Conservation (phyloP, 2,888 invertebrate genomes). For the Mythimna albipuncta region DNA sequence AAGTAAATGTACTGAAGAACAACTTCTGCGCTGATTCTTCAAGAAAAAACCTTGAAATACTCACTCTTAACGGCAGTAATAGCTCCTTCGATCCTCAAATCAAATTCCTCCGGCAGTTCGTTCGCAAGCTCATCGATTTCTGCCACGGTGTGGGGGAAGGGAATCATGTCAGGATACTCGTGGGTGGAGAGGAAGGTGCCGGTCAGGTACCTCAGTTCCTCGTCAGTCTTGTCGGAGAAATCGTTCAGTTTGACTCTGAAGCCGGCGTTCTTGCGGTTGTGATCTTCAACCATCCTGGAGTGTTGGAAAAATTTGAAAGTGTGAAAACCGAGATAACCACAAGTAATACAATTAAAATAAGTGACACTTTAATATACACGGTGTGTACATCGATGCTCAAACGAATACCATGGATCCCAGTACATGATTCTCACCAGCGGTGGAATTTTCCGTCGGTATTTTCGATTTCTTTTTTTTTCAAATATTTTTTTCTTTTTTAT, state of each 20-base stretch:
- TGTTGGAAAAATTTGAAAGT: background rate
- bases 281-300: conserved; percentile 68
- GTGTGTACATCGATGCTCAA: too few relatives aligned
- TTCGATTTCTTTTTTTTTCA: too few relatives aligned
- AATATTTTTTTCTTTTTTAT: too few relatives aligned
- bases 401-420: too few relatives aligned
- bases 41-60: conserved; percentile 18
- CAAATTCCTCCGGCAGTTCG: conserved; percentile 71
- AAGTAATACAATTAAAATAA: too few relatives aligned
- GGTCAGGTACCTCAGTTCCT: conserved; percentile 65
- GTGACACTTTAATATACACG: too few relatives aligned
- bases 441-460: too few relatives aligned
- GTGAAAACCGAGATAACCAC: background rate
- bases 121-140: conserved; percentile 63
- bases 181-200: conserved; percentile 59
- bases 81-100: conserved; percentile 73
- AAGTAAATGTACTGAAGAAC: too few relatives aligned
- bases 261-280: conserved; percentile 71
- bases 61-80: conserved; percentile 73
- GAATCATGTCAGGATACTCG: conserved; percentile 37
- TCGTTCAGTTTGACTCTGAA: conserved; percentile 73
- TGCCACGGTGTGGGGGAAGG: conserved; percentile 68
- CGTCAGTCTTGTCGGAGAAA: conserved; percentile 71
- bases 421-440: too few relatives aligned
- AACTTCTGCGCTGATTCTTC: too few relatives aligned